phyloP scores from a whole-genome alignment of 2,888 invertebrate genomes.

The Scaptomyza cyrtandrae region DNA sequence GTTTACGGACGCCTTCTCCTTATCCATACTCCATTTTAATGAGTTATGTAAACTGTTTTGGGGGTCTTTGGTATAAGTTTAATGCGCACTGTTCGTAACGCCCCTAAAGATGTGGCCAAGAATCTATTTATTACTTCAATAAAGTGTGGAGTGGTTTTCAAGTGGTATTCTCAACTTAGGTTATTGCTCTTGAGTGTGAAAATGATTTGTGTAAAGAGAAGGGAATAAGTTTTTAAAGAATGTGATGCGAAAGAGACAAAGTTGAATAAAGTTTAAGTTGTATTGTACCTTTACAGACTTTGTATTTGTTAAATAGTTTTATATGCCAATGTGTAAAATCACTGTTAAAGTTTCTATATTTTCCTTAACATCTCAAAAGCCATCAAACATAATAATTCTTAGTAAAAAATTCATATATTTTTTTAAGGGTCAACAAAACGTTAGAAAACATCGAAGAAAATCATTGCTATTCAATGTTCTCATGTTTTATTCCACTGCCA shows the following conservation, averaged over 20 bases:
- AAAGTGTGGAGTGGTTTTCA: conserved; percentile 3
- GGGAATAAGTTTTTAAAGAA: neutral
- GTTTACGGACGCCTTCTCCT: conserved; percentile 37
- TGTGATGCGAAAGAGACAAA: neutral
- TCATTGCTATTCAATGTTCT: conserved; percentile 13
- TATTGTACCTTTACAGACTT: neutral
- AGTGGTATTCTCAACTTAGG: neutral
- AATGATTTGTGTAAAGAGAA: neutral
- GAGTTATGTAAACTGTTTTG: conserved; percentile 73
- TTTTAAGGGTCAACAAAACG: neutral
- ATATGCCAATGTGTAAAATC: too few species aligned
- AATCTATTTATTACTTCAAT: conserved; percentile 41
- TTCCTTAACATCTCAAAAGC: neutral
- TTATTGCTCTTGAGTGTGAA: neutral
- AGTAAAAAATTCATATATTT: conserved; percentile 21
- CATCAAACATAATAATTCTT: neutral
- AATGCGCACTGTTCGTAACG: conserved; percentile 20
- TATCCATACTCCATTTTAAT: conserved; percentile 57
- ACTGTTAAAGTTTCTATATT: neutral
- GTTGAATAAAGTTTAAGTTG: neutral
- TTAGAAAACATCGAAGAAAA: conserved; percentile 6
- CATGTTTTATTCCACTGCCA: conserved; percentile 44
- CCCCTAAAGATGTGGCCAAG: conserved; percentile 10
- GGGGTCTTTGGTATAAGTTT: conserved; percentile 17
- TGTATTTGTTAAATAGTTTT: neutral